Conservation (phyloP, 2,888 invertebrate genomes). For the Hydrotaea cyrtoneurina region DNA sequence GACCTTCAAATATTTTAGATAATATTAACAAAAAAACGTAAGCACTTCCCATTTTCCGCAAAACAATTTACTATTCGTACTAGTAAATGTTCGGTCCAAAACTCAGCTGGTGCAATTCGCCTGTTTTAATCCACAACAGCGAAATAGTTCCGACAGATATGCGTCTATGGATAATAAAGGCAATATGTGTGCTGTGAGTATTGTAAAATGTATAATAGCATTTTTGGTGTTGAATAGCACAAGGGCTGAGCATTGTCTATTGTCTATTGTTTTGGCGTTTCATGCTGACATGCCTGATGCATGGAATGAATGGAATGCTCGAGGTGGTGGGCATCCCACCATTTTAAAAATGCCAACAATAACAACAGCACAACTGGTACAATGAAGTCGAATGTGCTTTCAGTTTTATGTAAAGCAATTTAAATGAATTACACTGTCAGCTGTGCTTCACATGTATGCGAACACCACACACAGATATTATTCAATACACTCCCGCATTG, state of each 20-base stretch:
- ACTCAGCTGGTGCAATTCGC: no score
- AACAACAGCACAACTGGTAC: no score
- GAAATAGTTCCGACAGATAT: not conserved
- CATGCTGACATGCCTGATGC: not conserved
- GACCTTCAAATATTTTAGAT: no score
- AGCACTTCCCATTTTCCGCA: no score
- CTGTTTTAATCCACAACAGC: no score
- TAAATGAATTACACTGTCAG: constrained; percentile 3
- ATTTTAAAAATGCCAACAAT: no score
- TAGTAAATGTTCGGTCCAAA: no score
- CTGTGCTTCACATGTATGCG: not conserved
- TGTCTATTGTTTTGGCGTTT: constrained; percentile 4
- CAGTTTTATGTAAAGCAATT: not conserved
- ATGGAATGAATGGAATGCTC: no score
- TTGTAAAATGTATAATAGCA: not conserved
- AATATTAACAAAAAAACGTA: no score
- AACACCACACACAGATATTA: not conserved
- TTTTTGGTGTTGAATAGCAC: not conserved
- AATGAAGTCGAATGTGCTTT: not conserved
- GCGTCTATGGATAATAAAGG: not conserved
- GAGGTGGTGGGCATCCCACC: no score
- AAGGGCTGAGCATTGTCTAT: not conserved
- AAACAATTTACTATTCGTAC: no score
- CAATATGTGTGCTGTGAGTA: not conserved
- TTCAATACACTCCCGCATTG: not conserved